Percentiles rank a stretch among this genome's conserved stretches.
Evolutionary conservation across 2,888 invertebrate species (phyloP).

Genomic region (Hypomecis punctinalis): DNA sequence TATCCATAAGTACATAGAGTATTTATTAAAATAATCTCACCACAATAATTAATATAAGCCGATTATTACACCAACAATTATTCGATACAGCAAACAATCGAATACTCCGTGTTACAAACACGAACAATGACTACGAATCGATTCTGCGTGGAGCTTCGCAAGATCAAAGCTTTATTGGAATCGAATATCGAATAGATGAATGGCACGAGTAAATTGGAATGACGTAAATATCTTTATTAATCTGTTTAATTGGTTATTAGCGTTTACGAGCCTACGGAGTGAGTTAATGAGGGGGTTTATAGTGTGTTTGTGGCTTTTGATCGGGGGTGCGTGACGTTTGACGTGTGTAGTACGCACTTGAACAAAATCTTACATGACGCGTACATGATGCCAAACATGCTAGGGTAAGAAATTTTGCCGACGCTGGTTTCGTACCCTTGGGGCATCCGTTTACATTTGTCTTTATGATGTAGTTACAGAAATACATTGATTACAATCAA

Average conservation of each 20-base stretch:
- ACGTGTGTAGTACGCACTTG: constrained; percentile 46
- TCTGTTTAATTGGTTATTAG: constrained; percentile 83
- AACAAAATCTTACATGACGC: constrained; percentile 49
- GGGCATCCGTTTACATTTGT: too few relatives aligned
- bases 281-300: constrained; percentile 71
- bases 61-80: constrained; percentile 57
- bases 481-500: too few relatives aligned
- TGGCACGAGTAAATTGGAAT: constrained; percentile 66
- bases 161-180: constrained; percentile 74
- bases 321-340: constrained; percentile 51
- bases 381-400: constrained; percentile 31
- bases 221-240: constrained; percentile 78
- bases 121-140: constrained; percentile 75
- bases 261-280: constrained; percentile 67
- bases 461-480: too few relatives aligned
- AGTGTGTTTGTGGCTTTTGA: constrained; percentile 68
- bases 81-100: constrained; percentile 58
- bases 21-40: constrained; percentile 1
- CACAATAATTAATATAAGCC: constrained; percentile 47
- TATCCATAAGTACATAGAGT: neutral
- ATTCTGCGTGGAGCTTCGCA: constrained; percentile 61
- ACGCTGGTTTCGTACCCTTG: constrained; percentile 4
- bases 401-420: constrained; percentile 27
- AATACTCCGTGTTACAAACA: constrained; percentile 61
- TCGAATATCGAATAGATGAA: constrained; percentile 52